Evolutionary conservation across 2,888 invertebrate genomes (phyloP).

Genomic region (Nomada hirtipes): DNA sequence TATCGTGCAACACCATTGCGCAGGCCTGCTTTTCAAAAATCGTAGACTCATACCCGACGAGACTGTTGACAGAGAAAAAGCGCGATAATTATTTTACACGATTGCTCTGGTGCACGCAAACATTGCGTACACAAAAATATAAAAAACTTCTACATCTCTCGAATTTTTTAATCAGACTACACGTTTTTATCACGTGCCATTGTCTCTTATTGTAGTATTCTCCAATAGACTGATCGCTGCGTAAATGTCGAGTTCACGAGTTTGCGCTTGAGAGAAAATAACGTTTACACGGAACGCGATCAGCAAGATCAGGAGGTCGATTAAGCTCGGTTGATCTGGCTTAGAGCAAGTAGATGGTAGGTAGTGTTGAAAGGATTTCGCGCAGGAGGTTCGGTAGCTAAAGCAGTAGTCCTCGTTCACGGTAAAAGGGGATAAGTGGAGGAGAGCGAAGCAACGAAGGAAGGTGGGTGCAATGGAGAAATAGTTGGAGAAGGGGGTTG

Average conservation of each 20-base stretch:
- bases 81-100: background rate
- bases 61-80: background rate
- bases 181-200: too few species aligned
- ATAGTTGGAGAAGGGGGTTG: constrained; percentile 46
- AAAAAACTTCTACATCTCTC: too few species aligned
- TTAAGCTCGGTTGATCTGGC: constrained; percentile 73
- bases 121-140: too few species aligned
- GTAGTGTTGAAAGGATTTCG: constrained; percentile 66
- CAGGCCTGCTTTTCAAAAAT: constrained; percentile 56
- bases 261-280: constrained; percentile 31
- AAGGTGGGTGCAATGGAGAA: constrained; percentile 53
- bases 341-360: constrained; percentile 59
- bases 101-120: too few species aligned
- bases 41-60: constrained; percentile 62
- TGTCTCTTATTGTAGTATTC: too few species aligned
- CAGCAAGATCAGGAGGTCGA: constrained; percentile 70
- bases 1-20: constrained; percentile 48
- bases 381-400: constrained; percentile 56
- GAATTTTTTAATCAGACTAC: too few species aligned
- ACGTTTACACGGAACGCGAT: constrained; percentile 58
- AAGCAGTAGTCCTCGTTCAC: constrained; percentile 44
- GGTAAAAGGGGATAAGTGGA: constrained; percentile 46
- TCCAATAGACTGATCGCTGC: background rate
- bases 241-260: constrained; percentile 1
- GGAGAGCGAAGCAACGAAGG: constrained; percentile 35